phyloP scores from a whole-genome alignment of 2,113 vertebrate species.

The Coreoperca whiteheadi region DNA sequence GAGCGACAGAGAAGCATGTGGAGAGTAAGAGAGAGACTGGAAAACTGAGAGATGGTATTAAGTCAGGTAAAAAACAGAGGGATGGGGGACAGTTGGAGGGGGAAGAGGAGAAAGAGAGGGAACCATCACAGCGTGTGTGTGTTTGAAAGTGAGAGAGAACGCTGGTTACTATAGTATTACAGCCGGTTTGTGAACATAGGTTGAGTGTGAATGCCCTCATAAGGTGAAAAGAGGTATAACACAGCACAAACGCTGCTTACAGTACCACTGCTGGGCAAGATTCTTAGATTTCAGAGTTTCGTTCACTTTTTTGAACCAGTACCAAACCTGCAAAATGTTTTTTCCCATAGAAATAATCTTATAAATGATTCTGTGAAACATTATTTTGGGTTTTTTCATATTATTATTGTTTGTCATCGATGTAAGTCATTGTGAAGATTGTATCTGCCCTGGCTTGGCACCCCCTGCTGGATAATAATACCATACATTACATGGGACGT shows the following conservation, averaged over 20 bases:
- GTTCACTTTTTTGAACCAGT: not conserved
- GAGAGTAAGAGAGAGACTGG: slow-evolving; percentile 6
- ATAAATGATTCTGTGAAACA: not conserved
- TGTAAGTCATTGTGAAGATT: not conserved
- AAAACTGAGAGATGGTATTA: slow-evolving; percentile 23
- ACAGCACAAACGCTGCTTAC: not conserved
- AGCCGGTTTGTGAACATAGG: slow-evolving; percentile 3
- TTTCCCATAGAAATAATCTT: not conserved
- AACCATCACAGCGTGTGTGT: not conserved
- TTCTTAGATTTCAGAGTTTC: not conserved
- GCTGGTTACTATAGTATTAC: not conserved
- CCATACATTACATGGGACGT: not conserved
- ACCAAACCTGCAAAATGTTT: not conserved
- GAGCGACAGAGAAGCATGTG: slow-evolving; percentile 12
- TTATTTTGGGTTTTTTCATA: not conserved
- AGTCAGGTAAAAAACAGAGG: slow-evolving; percentile 21
- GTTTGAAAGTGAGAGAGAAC: not conserved
- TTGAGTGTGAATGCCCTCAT: slow-evolving; percentile 55
- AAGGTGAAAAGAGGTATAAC: slow-evolving; percentile 43
- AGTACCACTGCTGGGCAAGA: not conserved
- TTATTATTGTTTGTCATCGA: not conserved
- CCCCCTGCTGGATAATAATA: not conserved
- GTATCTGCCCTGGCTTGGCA: not conserved
- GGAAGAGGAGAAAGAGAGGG: not conserved
- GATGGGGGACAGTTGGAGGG: slow-evolving; percentile 12